Base-by-base conservation (phyloP, 2,113 vertebrate genomes). In the Microtus ochrogaster region DNA sequence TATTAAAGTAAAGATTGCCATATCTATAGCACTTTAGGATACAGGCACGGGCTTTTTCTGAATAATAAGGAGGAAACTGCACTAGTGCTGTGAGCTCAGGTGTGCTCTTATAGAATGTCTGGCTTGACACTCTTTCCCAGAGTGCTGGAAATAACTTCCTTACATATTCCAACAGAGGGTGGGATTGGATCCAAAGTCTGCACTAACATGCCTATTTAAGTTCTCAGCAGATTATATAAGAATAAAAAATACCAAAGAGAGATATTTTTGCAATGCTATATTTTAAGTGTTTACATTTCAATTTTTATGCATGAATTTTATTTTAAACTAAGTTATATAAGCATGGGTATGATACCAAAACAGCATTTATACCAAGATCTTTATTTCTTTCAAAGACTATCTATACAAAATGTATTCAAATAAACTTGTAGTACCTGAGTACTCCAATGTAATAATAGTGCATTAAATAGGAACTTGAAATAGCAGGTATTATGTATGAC, bases 231-330 rank as follows among this genome's bases (percentile, higher is more conserved):
- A 13, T 90, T 85, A 58, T 76, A 81, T 47, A 74, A 73, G 8
- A 90, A 21, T 0, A 85, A 76, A 14, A 78, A 84, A 63, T 30
- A 86, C 4, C 10, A 68, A 92, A 66, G 11, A 63, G 10, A 82
- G 28, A 36, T 47, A 39, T 73, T 92, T 91, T 81, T 77, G 17
- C 52, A 88, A 21, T 44, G 26, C 2, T 88, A 5, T 21, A 86
- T 82, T 70, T 61, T 81, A 90, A 66, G 17, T n/a, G n/a, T 83
- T 91, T 88, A 63, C 52, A 47, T 52, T 94, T n/a, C 3, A 96
- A 58, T 61, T 55, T 66, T 77, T 39, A 66, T 36, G 3, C 1
- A 65, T 66, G 16, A 58, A 61, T 58, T 72, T 61, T 79, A 33
- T 68, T 92, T 44, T 10, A 94, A 81, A 90, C 0, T 74, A 6